These are phyloP conservation scores for Hyla sarda DNA, from an alignment of 2,113 vertebrate genomes.

Conservation along the genomic window DNA sequence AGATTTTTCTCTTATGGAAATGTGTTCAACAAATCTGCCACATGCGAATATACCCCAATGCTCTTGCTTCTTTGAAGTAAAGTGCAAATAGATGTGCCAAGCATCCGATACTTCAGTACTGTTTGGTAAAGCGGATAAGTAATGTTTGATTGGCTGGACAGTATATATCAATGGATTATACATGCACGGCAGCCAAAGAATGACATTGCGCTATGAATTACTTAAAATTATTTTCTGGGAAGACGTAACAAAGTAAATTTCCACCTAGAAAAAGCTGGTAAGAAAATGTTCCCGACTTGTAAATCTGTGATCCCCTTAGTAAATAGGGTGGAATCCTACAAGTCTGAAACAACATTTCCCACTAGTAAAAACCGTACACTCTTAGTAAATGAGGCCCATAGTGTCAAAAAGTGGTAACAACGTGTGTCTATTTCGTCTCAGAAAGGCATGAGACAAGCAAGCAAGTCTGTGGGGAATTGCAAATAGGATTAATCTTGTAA, in stretches of 20 bases:
- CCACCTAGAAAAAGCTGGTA: too few species aligned
- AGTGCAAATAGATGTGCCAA: neutral
- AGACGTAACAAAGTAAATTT: neutral
- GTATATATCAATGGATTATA: neutral
- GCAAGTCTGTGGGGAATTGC: neutral
- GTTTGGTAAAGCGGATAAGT: neutral
- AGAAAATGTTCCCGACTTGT: too few species aligned
- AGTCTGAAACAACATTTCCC: too few species aligned
- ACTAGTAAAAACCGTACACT: too few species aligned
- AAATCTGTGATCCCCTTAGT: too few species aligned
- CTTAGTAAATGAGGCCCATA: too few species aligned
- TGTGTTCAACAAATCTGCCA: neutral
- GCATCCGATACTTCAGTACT: neutral
- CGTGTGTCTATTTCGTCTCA: neutral
- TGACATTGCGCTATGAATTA: neutral
- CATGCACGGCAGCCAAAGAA: neutral
- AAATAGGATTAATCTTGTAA: conserved; percentile 34
- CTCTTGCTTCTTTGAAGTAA: neutral
- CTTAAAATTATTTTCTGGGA: neutral
- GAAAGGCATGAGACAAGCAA: conserved; percentile 3
- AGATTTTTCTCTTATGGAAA: neutral
- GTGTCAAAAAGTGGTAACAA: neutral
- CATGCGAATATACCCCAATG: neutral
- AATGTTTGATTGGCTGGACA: neutral
- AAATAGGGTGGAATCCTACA: too few species aligned